Conservation (phyloP, 2,888 invertebrate species). For the Alviniconcha strummeri region DNA sequence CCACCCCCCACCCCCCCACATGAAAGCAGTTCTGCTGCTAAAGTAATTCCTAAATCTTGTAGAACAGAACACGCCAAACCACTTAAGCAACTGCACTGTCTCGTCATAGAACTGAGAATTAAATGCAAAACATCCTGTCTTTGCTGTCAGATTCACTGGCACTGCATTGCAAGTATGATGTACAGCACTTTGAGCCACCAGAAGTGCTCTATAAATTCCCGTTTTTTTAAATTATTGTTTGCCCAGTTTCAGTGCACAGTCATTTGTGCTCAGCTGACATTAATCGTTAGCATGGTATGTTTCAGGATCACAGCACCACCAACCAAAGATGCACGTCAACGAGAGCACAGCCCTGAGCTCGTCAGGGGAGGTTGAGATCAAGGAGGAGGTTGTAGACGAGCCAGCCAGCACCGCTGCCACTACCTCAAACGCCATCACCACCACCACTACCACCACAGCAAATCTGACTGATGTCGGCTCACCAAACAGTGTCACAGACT, state of each 20-base stretch:
- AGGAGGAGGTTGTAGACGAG: background rate
- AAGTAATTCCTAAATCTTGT: too few relatives aligned
- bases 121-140: too few relatives aligned
- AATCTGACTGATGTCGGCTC: background rate
- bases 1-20: too few relatives aligned
- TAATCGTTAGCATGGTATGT: background rate
- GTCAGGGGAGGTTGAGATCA: background rate
- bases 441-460: background rate
- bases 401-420: background rate
- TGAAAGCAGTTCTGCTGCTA: too few relatives aligned
- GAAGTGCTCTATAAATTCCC: too few relatives aligned
- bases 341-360: constrained; percentile 18
- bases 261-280: background rate
- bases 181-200: too few relatives aligned
- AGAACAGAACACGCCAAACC: too few relatives aligned
- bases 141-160: too few relatives aligned
- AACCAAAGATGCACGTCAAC: constrained; percentile 14
- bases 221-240: background rate
- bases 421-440: background rate
- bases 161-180: too few relatives aligned
- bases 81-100: too few relatives aligned
- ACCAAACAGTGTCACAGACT: background rate
- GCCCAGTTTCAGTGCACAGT: background rate
- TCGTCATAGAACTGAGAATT: too few relatives aligned
- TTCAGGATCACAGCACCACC: background rate